These are phyloP conservation scores for Mystacides longicornis DNA, from an alignment of 2,888 invertebrate species.

Conservation along the genomic window DNA sequence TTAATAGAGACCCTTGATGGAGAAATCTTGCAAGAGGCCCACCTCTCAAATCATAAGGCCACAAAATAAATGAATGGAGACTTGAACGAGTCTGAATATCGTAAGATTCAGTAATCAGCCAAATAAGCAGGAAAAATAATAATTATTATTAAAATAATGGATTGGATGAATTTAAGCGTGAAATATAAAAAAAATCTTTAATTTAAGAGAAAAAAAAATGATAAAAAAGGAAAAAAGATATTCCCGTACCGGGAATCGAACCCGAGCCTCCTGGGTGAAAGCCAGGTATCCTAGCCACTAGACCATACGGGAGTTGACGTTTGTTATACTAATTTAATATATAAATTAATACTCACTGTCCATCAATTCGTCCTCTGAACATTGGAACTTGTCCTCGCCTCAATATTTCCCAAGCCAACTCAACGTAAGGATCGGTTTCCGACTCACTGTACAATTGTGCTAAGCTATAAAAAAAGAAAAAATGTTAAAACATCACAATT, in stretches of 20 bases:
- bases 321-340: neutral
- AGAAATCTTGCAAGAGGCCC: too few relatives aligned
- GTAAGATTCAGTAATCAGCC: too few relatives aligned
- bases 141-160: too few relatives aligned
- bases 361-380: constrained; percentile 66
- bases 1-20: too few relatives aligned
- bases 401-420: constrained; percentile 64
- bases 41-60: too few relatives aligned
- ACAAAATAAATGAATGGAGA: too few relatives aligned
- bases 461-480: constrained; percentile 33
- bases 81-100: too few relatives aligned
- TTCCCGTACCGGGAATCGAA: constrained; percentile 60
- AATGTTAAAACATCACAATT: too few relatives aligned
- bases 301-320: constrained; percentile 42
- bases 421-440: constrained; percentile 65
- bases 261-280: constrained; percentile 68
- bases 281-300: constrained; percentile 68
- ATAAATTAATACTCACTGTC: constrained; percentile 54
- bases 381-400: constrained; percentile 46
- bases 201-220: too few relatives aligned
- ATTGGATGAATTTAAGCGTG: too few relatives aligned
- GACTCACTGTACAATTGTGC: constrained; percentile 46
- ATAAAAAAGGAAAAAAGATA: constrained; percentile 9
- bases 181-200: too few relatives aligned
- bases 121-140: too few relatives aligned